Evolutionary conservation across 1,140 invertebrate species (phyloP).

Genomic region (Prorops nasuta): DNA sequence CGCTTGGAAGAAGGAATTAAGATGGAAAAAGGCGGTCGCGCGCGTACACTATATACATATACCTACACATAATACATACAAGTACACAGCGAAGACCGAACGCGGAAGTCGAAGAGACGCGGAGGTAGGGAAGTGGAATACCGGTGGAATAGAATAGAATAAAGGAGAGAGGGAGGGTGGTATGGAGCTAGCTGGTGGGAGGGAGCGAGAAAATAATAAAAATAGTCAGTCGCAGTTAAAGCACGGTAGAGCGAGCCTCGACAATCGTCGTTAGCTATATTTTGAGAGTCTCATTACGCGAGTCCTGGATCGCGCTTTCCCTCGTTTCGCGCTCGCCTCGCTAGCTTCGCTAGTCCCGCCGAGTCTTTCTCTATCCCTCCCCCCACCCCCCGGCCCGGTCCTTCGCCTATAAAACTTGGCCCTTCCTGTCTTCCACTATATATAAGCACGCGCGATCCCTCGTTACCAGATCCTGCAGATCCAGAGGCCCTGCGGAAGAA

Average conservation of each 20-base stretch:
- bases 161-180: conserved; percentile 20
- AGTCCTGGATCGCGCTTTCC: conserved; percentile 39
- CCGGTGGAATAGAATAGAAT: background rate
- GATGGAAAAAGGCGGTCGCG: too few species aligned
- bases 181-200: background rate
- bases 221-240: conserved; percentile 50
- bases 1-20: too few species aligned
- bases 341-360: background rate
- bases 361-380: conserved; percentile 12
- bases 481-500: too few species aligned
- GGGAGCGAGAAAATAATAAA: conserved; percentile 45
- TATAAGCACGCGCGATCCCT: conserved; percentile 31
- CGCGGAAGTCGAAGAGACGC: background rate
- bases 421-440: conserved; percentile 43
- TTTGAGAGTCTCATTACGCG: conserved; percentile 51
- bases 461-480: conserved; percentile 29
- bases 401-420: conserved; percentile 46
- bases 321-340: conserved; percentile 27
- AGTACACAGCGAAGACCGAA: background rate
- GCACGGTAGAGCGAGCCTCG: conserved; percentile 51
- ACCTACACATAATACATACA: too few species aligned
- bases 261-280: conserved; percentile 51
- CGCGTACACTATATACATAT: too few species aligned
- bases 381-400: conserved; percentile 23
- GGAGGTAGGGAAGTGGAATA: conserved; percentile 4